Evolutionary conservation across 2,113 vertebrate species (phyloP).

Genomic region (Etheostoma spectabile): DNA sequence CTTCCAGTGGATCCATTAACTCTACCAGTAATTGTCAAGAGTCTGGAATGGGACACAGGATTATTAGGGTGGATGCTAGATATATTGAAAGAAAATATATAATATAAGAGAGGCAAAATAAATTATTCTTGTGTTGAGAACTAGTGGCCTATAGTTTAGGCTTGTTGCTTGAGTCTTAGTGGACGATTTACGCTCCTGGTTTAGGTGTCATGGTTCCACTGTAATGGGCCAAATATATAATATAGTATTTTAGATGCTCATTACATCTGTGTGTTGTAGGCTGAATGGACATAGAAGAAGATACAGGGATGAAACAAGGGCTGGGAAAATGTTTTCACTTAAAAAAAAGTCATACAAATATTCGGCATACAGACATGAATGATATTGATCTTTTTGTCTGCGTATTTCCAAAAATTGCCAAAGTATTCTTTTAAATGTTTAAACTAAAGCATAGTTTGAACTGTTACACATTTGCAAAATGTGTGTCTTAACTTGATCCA

Average conservation of each 20-base stretch:
- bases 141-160: neutral
- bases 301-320: neutral
- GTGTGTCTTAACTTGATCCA: neutral
- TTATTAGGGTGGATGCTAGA: neutral
- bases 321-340: neutral
- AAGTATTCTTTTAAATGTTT: neutral
- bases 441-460: neutral
- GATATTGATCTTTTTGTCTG: neutral
- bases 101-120: neutral
- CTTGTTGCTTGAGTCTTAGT: constrained; percentile 8
- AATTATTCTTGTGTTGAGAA: neutral
- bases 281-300: neutral
- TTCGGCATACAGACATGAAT: neutral
- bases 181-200: constrained; percentile 1
- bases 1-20: constrained; percentile 20
- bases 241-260: constrained; percentile 4
- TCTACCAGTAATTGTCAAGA: neutral
- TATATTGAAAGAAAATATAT: neutral
- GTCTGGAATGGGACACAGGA: neutral
- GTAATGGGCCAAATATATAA: constrained; percentile 35
- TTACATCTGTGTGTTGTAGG: neutral
- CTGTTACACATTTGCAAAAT: neutral
- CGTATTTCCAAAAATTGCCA: neutral
- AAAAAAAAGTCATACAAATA: neutral
- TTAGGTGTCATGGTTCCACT: constrained; percentile 15